phyloP scores from a whole-genome alignment of 2,888 invertebrate species.

The Fissipunctia ypsillon region DNA sequence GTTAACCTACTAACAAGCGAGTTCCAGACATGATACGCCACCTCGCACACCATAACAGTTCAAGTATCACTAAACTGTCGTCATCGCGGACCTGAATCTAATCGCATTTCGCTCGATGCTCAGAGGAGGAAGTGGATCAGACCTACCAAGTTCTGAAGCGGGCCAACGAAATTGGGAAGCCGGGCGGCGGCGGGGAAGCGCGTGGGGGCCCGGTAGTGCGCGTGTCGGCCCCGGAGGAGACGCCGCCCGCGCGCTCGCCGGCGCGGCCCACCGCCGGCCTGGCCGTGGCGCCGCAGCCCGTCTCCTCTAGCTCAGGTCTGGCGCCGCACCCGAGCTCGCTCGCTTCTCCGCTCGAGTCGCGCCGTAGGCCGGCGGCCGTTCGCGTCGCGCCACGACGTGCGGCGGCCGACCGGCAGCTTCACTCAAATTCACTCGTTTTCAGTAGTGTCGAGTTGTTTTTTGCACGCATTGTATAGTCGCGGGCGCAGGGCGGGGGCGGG shows the following conservation, averaged over 20 bases:
- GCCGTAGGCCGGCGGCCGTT: constrained; percentile 81
- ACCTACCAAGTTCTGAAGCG: constrained; percentile 98
- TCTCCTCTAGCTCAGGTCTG: constrained; percentile 93
- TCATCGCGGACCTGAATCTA: constrained; percentile 77
- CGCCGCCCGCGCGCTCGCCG: constrained; percentile 84
- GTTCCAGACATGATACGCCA: constrained; percentile 66
- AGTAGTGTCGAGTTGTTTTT: constrained; percentile 87
- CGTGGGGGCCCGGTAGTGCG: constrained; percentile 87
- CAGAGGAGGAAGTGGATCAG: constrained; percentile 95
- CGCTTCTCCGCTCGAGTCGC: constrained; percentile 85
- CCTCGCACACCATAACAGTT: constrained; percentile 63
- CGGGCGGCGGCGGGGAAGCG: constrained; percentile 89
- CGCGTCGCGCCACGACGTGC: constrained; percentile 68
- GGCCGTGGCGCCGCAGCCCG: constrained; percentile 92
- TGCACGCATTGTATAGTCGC: constrained; percentile 87
- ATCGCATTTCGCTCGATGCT: constrained; percentile 87
- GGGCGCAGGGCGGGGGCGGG: constrained; percentile 87
- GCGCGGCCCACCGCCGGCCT: constrained; percentile 89
- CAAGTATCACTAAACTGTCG: constrained; percentile 65
- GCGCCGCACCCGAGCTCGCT: constrained; percentile 85
- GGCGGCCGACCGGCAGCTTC: constrained; percentile 82
- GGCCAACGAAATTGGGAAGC: constrained; percentile 96
- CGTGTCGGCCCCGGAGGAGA: constrained; percentile 85
- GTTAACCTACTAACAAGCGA: constrained; percentile 73
- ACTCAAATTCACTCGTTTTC: constrained; percentile 87